Base-by-base conservation (phyloP, 2,113 vertebrate species). In the Myotis brandtii region DNA sequence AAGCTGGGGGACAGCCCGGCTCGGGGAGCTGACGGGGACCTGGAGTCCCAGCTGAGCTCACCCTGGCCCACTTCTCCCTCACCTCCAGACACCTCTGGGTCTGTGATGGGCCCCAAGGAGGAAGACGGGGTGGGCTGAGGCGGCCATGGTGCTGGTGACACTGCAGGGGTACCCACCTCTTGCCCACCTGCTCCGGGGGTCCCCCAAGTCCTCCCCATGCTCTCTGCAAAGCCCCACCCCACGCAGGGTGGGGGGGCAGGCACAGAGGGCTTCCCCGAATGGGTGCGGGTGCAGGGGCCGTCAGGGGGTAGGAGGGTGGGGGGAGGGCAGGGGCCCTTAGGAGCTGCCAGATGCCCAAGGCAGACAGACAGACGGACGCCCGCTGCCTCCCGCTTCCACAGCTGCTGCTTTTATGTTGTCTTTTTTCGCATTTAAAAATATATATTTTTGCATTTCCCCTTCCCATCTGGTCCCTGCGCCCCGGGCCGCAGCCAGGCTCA, bases 301-400 rank as follows among this genome's bases (percentile, higher is more conserved):
- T 0, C 56, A 7, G n/a, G 5, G n/a, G 1, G 27, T 18, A 37
- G 13, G 46, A 54, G 0, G 1, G 0, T 9, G 46, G 66, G 1
- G 1, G 0, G 7, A 30, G 23, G 59, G 23, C 59, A 89, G 72
- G 37, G n/a, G 0, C 27, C 25, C 34, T 9, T 17, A 34, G 43
- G 18, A 64, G 37, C 11, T 20, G 25, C 34, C 20, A 5, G 48
- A 32, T 0, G 5, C 72, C 40, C 34, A 1, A n/a, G 43, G 6
- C 4, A 30, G n/a, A 6, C 20, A 25, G 43, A 13, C 2, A 21
- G 27, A 9, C 16, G 11, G 34, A 1, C 0, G 0, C n/a, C 50
- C 5, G 4, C 46, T 6, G 11, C 27, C 59, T 34, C 16, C 54
- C 16, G 6, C 7, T 3, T 3, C 1, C 11, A 50, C 27, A 64